Conservation (phyloP, 2,113 vertebrate genomes). For the Takifugu flavidus region DNA sequence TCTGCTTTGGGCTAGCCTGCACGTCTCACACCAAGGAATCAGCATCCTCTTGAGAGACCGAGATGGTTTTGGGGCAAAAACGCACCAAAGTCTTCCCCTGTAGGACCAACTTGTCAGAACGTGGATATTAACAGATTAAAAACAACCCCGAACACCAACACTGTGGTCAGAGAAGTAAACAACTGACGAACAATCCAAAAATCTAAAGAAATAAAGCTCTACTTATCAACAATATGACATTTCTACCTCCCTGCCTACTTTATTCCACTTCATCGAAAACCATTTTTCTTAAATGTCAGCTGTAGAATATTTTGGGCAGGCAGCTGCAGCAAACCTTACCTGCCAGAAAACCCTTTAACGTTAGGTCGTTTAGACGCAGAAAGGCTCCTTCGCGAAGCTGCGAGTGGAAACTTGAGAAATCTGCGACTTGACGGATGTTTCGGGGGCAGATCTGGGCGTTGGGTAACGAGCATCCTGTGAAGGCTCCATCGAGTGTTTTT, state of each 20-base stretch:
- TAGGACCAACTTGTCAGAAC: not conserved
- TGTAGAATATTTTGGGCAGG: not conserved
- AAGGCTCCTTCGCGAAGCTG: no score
- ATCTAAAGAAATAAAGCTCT: not conserved
- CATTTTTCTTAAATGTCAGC: not conserved
- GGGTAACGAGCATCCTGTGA: no score
- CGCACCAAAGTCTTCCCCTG: conserved; percentile 6
- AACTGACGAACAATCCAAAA: no score
- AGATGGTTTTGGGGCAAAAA: conserved; percentile 25
- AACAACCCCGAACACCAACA: no score
- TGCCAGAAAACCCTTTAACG: not conserved
- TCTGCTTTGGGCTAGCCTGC: conserved; percentile 39
- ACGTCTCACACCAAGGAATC: conserved; percentile 22
- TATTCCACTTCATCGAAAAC: no score
- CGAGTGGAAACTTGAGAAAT: not conserved
- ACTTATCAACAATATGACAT: not conserved
- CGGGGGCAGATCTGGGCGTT: no score
- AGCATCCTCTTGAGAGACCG: conserved; percentile 25
- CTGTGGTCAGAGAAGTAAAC: no score
- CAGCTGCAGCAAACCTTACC: not conserved
- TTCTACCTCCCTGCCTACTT: no score
- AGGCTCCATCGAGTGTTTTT: no score
- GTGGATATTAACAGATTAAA: no score
- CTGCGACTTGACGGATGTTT: not conserved
- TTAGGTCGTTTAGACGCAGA: not conserved